Conservation (phyloP, 2,113 vertebrate species). For the Gulo gulo region DNA sequence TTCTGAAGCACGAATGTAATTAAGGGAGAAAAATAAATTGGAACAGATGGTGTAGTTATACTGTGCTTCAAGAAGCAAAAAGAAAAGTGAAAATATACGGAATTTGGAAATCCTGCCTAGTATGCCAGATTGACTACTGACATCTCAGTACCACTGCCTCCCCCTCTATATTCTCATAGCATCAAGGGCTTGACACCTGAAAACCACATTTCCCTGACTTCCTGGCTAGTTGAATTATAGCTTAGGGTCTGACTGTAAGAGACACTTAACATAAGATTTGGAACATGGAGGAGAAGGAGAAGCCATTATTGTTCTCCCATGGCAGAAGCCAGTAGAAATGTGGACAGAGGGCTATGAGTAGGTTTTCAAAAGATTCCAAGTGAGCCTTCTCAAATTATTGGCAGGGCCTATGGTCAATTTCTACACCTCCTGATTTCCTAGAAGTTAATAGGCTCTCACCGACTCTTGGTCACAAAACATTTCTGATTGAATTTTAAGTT, state of each 20-base stretch:
- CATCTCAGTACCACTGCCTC: background rate
- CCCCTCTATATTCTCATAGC: background rate
- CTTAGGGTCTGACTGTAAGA: background rate
- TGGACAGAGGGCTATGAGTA: background rate
- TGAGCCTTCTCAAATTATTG: background rate
- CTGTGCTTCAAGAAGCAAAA: background rate
- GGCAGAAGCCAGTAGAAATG: background rate
- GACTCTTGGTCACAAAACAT: background rate
- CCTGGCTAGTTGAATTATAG: background rate
- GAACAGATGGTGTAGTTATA: background rate
- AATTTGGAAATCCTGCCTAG: background rate
- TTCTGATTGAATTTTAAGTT: background rate
- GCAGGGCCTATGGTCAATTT: background rate
- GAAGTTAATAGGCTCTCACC: background rate
- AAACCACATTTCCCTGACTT: background rate
- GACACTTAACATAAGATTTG: background rate
- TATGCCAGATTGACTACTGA: background rate
- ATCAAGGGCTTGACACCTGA: background rate
- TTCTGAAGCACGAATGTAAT: background rate
- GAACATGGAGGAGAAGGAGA: background rate
- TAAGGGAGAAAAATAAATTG: background rate
- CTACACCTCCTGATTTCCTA: background rate
- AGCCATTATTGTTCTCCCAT: background rate
- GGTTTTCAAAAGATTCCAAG: background rate
- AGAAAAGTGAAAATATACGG: background rate